phyloP scores from a whole-genome alignment of 2,797 vertebrate genomes.

The Rhinogobio ventralis region DNA sequence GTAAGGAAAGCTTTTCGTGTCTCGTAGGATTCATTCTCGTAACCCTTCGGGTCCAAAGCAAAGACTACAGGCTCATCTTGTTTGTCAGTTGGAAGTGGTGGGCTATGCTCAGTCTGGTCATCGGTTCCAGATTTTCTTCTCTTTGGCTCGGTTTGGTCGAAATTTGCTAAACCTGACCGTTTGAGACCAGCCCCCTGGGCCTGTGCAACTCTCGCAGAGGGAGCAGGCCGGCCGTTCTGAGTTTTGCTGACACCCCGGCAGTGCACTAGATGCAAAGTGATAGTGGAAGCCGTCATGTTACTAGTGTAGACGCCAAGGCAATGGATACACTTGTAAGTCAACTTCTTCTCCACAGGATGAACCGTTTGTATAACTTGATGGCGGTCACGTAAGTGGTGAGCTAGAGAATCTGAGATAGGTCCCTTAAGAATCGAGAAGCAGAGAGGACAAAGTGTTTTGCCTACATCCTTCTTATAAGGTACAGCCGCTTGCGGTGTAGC shows the following conservation, averaged over 20 bases:
- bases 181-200: slow-evolving; percentile 83
- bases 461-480: slow-evolving; percentile 96
- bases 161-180: slow-evolving; percentile 82
- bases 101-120: slow-evolving; percentile 74
- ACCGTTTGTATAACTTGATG: slow-evolving; percentile 98
- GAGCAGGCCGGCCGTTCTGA: slow-evolving; percentile 87
- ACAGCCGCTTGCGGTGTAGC: slow-evolving; percentile 88
- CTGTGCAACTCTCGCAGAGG: slow-evolving; percentile 82
- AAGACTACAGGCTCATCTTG: slow-evolving; percentile 89
- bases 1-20: slow-evolving; percentile 94
- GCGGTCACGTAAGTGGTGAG: slow-evolving; percentile 93
- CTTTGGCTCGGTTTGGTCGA: slow-evolving; percentile 86
- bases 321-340: slow-evolving; percentile 99
- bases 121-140: slow-evolving; percentile 83
- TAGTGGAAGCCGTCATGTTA: slow-evolving; percentile 99
- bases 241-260: slow-evolving; percentile 96
- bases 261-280: slow-evolving; percentile 95
- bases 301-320: slow-evolving; percentile 98
- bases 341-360: slow-evolving; percentile 97
- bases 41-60: slow-evolving; percentile 93
- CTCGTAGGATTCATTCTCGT: slow-evolving; percentile 93
- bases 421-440: slow-evolving; percentile 99
- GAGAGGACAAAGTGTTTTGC: slow-evolving; percentile 96
- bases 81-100: slow-evolving; percentile 83
- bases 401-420: slow-evolving; percentile 95